Conservation (phyloP, 2,888 invertebrate species). For the Hipparchia sbordonii region DNA sequence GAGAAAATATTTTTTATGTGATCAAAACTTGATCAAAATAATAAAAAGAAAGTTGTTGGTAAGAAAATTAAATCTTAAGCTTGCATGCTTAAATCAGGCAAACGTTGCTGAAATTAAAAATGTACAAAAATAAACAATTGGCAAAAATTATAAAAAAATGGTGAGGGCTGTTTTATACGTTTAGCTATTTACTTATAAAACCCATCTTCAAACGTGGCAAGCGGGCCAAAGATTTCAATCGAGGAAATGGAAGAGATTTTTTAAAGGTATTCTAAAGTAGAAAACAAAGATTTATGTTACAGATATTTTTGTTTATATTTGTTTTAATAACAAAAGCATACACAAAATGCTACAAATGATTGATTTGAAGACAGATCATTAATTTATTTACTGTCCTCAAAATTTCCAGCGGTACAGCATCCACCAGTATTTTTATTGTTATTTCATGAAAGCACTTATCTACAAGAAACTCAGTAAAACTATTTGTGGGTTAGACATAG, state of each 20-base stretch:
- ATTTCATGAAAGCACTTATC: conserved; percentile 7
- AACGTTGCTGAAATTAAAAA: too few species aligned
- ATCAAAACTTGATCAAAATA: not conserved
- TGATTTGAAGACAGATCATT: not conserved
- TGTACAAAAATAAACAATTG: not conserved
- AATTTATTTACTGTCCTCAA: conserved; percentile 12
- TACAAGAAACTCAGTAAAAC: not conserved
- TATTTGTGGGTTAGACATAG: not conserved
- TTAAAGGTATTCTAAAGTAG: not conserved
- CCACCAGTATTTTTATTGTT: conserved; percentile 8
- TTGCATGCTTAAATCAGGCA: too few species aligned
- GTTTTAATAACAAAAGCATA: not conserved
- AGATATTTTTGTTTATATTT: not conserved
- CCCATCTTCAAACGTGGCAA: conserved; percentile 68
- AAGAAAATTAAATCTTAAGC: too few species aligned
- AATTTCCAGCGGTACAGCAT: not conserved
- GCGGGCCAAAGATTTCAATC: conserved; percentile 53
- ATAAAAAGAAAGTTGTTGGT: too few species aligned
- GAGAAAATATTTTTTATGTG: conserved; percentile 12
- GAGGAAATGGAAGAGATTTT: too few species aligned
- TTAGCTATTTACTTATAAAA: conserved; percentile 61
- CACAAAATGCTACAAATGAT: conserved; percentile 2
- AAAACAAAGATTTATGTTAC: not conserved
- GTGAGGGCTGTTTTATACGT: conserved; percentile 49
- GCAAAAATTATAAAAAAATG: conserved; percentile 30